Conservation (phyloP, 2,113 vertebrate species). For the Phasianus colchicus region DNA sequence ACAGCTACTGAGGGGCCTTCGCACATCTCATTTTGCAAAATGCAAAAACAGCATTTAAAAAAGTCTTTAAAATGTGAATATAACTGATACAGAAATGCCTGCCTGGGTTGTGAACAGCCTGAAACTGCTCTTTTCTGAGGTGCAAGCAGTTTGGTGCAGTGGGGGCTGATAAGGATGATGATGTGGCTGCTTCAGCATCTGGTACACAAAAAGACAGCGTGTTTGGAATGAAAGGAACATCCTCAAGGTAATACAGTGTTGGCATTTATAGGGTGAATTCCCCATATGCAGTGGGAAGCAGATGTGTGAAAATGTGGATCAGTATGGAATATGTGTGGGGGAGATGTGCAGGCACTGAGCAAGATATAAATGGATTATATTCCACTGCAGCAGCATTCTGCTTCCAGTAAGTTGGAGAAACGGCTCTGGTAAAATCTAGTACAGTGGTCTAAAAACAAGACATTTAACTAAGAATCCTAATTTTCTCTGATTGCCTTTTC, state of each 20-base stretch:
- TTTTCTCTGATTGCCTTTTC: background rate
- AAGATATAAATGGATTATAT: background rate
- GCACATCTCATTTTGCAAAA: constrained; percentile 18
- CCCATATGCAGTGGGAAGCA: background rate
- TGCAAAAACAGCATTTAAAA: background rate
- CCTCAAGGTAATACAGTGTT: background rate
- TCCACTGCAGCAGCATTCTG: constrained; percentile 1
- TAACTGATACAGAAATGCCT: background rate
- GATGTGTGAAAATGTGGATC: background rate
- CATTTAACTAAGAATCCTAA: background rate
- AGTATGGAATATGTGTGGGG: background rate
- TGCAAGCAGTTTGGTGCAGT: background rate
- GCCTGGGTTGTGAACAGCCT: background rate
- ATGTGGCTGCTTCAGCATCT: background rate
- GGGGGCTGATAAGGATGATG: background rate
- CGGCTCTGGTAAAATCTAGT: background rate
- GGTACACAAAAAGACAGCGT: background rate
- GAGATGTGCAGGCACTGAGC: background rate
- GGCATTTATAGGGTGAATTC: background rate
- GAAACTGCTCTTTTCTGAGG: background rate
- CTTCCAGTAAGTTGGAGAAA: background rate
- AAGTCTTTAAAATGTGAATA: background rate
- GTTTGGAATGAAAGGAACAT: background rate
- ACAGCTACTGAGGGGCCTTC: background rate
- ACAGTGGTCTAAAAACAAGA: background rate